Percentiles rank a stretch among this genome's conserved stretches.
These are phyloP conservation scores for Zaprionus ghesquierei DNA, from an alignment of 1,140 invertebrate genomes.

Conservation along the genomic window DNA sequence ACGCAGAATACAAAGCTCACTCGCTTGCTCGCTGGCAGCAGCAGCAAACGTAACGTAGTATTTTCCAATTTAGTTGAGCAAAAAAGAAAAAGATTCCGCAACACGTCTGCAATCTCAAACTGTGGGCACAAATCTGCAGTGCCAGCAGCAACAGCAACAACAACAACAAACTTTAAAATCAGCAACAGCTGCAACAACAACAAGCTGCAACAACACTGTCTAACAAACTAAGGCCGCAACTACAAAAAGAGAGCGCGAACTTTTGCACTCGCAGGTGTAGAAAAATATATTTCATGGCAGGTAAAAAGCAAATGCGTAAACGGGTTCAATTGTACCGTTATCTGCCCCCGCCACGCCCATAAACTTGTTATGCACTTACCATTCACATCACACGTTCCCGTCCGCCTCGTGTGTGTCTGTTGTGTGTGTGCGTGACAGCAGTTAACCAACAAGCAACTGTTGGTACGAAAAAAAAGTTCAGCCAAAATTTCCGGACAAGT, in stretches of 20 bases:
- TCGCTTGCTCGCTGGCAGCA: background rate
- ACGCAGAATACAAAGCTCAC: background rate
- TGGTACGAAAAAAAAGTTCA: constrained; percentile 16
- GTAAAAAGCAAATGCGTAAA: constrained; percentile 23
- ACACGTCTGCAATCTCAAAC: background rate
- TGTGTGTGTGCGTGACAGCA: constrained; percentile 14
- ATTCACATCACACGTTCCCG: constrained; percentile 71
- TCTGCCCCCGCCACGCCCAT: background rate
- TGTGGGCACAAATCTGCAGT: constrained; percentile 7
- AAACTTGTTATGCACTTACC: constrained; percentile 56
- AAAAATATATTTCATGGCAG: constrained; percentile 5
- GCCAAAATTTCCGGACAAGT: constrained; percentile 23
- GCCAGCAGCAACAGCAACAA: background rate
- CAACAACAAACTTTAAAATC: background rate
- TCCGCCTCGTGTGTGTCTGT: constrained; percentile 16
- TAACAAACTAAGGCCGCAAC: constrained; percentile 10
- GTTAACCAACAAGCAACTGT: constrained; percentile 50
- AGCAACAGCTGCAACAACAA: constrained; percentile 1
- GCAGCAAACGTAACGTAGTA: background rate
- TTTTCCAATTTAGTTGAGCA: background rate
- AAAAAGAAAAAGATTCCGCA: constrained; percentile 3
- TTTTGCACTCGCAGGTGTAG: background rate
- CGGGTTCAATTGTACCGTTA: constrained; percentile 22
- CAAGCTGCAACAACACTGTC: constrained; percentile 1
- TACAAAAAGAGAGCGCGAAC: background rate